These are phyloP conservation scores for Acanthornis magna DNA, from an alignment of 2,797 vertebrate species.

Conservation along the genomic window DNA sequence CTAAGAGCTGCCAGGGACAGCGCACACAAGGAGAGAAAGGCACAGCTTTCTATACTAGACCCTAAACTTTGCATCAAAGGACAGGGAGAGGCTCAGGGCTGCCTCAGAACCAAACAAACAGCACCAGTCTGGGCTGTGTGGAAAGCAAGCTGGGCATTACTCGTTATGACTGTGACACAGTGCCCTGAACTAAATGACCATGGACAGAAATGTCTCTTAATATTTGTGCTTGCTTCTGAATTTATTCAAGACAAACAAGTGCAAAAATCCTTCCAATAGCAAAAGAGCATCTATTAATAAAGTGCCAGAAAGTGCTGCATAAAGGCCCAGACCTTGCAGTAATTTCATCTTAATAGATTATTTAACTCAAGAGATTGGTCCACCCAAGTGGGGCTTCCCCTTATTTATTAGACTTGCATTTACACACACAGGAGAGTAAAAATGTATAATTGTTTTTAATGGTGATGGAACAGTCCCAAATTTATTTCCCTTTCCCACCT, in stretches of 20 bases:
- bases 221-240: background rate
- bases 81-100: background rate
- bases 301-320: background rate
- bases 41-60: background rate
- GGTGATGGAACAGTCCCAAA: accelerated
- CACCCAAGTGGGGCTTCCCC: background rate
- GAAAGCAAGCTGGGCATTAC: background rate
- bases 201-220: background rate
- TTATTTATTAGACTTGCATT: background rate
- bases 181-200: background rate
- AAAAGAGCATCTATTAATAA: background rate
- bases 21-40: background rate
- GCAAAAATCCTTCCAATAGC: background rate
- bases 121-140: background rate
- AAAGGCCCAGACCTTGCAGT: background rate
- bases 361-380: background rate
- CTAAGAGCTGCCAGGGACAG: background rate
- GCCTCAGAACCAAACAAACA: background rate
- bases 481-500: background rate
- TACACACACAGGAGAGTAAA: background rate
- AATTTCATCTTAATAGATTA: background rate
- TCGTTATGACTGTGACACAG: background rate
- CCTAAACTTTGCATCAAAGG: background rate
- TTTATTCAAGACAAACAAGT: constrained; percentile 1
- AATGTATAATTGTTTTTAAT: background rate